Percentiles rank a stretch among this genome's conserved stretches.
Conservation (phyloP, 2,797 vertebrate species). For the Menidia menidia region DNA sequence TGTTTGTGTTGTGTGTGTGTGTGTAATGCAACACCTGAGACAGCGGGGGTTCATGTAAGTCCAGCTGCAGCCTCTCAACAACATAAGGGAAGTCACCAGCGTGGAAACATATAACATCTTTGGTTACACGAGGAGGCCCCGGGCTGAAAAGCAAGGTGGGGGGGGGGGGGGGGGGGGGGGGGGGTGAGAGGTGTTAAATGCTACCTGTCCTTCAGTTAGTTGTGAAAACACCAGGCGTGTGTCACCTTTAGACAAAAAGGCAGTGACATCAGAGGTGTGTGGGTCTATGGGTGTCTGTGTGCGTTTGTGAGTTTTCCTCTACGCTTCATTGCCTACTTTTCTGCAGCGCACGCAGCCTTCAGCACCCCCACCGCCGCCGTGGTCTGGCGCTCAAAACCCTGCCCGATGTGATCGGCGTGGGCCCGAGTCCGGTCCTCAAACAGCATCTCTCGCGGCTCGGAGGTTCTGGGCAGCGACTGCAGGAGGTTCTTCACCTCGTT, state of each 20-base stretch:
- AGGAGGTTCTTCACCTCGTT: conserved; percentile 99
- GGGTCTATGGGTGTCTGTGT: background rate
- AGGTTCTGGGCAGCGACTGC: conserved; percentile 97
- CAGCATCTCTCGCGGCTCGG: conserved; percentile 96
- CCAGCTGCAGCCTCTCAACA: conserved; percentile 95
- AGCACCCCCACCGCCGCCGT: conserved; percentile 97
- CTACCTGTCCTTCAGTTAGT: conserved; percentile 1
- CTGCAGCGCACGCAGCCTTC: conserved; percentile 91
- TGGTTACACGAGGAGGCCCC: conserved; percentile 96
- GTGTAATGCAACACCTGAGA: conserved; percentile 87
- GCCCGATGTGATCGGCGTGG: conserved; percentile 97
- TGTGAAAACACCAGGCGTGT: conserved; percentile 23
- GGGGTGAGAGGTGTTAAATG: conserved; percentile 16
- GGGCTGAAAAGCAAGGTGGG: conserved; percentile 74
- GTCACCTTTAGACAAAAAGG: conserved; percentile 22
- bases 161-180: conserved; percentile 1
- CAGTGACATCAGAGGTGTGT: background rate
- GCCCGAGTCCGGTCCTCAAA: conserved; percentile 97
- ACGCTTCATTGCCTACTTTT: conserved; percentile 80
- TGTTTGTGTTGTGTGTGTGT: conserved; percentile 18
- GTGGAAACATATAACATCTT: conserved; percentile 99
- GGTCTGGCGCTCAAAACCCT: conserved; percentile 96
- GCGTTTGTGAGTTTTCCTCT: background rate
- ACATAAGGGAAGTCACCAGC: conserved; percentile 95
- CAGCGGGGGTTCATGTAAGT: conserved; percentile 94